Evolutionary conservation across 2,113 vertebrate species (phyloP), one percentile per base, ranked within the genome.

Genomic region (Amia ocellicauda): DNA sequence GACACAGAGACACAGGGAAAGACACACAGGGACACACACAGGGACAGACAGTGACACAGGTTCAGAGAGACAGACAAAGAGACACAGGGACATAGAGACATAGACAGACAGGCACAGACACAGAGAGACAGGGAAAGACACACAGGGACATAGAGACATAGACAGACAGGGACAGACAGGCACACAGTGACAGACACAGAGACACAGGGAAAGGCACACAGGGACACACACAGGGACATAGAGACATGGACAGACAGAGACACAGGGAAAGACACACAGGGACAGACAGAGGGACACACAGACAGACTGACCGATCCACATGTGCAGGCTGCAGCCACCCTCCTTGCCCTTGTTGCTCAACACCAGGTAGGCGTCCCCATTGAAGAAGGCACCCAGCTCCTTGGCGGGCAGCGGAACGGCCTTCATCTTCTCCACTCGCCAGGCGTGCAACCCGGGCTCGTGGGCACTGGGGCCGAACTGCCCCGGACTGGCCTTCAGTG

Each of bases 241-340:
- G 41, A 22, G 0, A 52, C 50, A 52, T 20, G 23, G n/a, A 19
- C 3, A 52, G 14, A n/a, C 50, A 56, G 9, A 2, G 27, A 45
- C 1, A 47, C 4, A 42, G 36, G 22, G 17, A 42, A 13, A 62
- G 19, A 57, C 2, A 41, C 20, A 9, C 7, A 22, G 27, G 50
- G 29, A 49, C 43, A 9, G 4, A 22, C 28, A 23, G 7, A 43
- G 31, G 10, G 11, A 17, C 41, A 22, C n/a, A n/a, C n/a, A n/a
- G n/a, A n/a, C n/a, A n/a, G n/a, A 49, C 90, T 83, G 72, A 94
- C 94, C 93, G n/a, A 94, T 86, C 94, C 95, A 95, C 86, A 96
- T 91, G 81, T 94, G 92, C 59, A 95, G 80, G 60, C 90, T 80
- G 10, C 91, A 13, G 19, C 70, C 66, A 45, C 89, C 90, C 0